Evolutionary conservation across 2,113 vertebrate genomes (phyloP).

Genomic region (Tachysurus vachellii): DNA sequence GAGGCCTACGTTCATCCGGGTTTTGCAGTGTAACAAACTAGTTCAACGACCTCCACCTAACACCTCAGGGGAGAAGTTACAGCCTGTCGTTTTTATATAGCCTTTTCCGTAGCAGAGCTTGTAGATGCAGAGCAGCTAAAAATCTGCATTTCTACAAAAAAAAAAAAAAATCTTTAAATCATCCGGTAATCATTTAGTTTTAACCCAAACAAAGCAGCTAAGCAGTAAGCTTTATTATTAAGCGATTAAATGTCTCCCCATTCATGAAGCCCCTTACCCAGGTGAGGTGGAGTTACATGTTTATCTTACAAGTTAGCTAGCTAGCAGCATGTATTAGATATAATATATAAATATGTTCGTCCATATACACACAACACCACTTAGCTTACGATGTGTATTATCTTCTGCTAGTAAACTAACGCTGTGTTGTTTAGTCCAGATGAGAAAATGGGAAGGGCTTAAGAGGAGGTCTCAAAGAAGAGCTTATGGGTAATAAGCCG

Average conservation of each 20-base stretch:
- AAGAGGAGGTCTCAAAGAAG: neutral
- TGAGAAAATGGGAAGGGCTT: neutral
- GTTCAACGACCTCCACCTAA: constrained; percentile 20
- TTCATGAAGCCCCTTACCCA: no score
- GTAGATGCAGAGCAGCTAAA: neutral
- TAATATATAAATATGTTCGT: neutral
- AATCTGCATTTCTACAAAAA: no score
- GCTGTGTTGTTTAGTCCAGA: neutral
- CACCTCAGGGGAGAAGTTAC: neutral
- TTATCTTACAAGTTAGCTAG: neutral
- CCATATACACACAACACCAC: no score
- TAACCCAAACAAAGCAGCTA: neutral
- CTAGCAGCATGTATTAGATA: neutral
- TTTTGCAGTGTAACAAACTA: constrained; percentile 11
- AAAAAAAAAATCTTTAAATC: neutral
- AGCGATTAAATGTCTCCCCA: no score
- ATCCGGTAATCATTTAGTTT: neutral
- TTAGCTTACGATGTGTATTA: no score
- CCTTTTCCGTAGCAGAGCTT: neutral
- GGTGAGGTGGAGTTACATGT: neutral
- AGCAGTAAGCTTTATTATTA: no score
- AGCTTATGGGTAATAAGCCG: neutral
- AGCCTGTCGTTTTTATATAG: neutral
- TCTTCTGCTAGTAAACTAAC: no score
- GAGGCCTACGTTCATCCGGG: neutral